Percentiles rank a stretch among this genome's conserved stretches.
Conservation (phyloP, 2,888 invertebrate genomes). For the Dicyrtomina minuta region DNA sequence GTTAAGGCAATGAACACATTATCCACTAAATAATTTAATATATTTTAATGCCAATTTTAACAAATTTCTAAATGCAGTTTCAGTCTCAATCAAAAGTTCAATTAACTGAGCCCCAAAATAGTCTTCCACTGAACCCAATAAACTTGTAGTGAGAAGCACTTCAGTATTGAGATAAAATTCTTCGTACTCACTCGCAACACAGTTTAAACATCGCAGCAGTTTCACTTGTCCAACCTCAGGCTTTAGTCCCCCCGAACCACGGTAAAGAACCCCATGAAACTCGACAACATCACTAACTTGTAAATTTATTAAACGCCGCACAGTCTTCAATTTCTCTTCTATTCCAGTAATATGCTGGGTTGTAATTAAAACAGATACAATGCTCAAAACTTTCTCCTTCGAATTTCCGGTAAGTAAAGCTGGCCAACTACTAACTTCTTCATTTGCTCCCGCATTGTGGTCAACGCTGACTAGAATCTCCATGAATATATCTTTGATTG, state of each 20-base stretch:
- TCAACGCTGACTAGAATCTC: constrained; percentile 32
- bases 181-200: constrained; percentile 35
- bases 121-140: constrained; percentile 4
- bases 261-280: constrained; percentile 43
- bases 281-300: constrained; percentile 47
- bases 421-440: constrained; percentile 18
- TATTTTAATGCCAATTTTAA: too few species aligned
- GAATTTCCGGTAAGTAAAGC: constrained; percentile 2
- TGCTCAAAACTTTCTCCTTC: constrained; percentile 31
- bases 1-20: too few species aligned
- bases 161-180: constrained; percentile 26
- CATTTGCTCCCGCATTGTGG: neutral
- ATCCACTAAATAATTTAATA: too few species aligned
- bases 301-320: constrained; percentile 43
- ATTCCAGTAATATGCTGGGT: constrained; percentile 30
- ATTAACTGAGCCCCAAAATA: constrained; percentile 20
- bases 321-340: constrained; percentile 32
- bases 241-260: constrained; percentile 41
- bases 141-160: neutral
- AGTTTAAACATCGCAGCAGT: constrained; percentile 42
- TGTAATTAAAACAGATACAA: constrained; percentile 36
- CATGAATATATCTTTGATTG: constrained; percentile 8
- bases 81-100: constrained; percentile 4
- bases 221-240: constrained; percentile 45
- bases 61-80: too few species aligned